Percentiles rank a stretch among this genome's conserved stretches.
Evolutionary conservation across 2,797 vertebrate genomes (phyloP).

Genomic region (Aeoliscus strigatus): DNA sequence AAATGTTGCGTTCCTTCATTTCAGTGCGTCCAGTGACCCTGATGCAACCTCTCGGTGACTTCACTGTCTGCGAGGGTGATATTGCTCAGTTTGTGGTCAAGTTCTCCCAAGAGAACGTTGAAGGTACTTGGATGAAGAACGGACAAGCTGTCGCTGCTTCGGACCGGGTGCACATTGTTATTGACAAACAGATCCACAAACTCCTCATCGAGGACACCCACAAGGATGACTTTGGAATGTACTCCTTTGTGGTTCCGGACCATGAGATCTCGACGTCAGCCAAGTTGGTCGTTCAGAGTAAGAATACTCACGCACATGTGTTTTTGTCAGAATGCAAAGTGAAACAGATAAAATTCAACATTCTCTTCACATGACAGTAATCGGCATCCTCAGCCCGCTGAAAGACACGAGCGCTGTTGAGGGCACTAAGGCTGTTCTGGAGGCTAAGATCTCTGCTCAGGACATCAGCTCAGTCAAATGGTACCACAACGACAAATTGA

Average conservation of each 20-base stretch:
- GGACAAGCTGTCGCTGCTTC: conserved; percentile 83
- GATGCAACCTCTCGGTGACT: conserved; percentile 90
- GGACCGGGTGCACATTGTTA: conserved; percentile 88
- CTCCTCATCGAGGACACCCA: conserved; percentile 89
- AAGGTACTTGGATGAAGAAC: conserved; percentile 93
- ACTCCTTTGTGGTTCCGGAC: conserved; percentile 85
- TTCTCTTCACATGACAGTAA: conserved; percentile 71
- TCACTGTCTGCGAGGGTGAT: conserved; percentile 93
- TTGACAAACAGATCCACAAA: conserved; percentile 95
- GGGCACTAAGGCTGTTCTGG: conserved; percentile 91
- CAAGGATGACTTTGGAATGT: conserved; percentile 84
- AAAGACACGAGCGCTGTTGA: conserved; percentile 86
- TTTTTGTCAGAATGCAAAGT: too few species aligned
- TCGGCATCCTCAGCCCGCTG: conserved; percentile 84
- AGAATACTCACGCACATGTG: too few species aligned
- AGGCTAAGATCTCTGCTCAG: conserved; percentile 94
- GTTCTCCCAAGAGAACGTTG: conserved; percentile 95
- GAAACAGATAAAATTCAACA: neutral
- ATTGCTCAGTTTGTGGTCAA: conserved; percentile 95
- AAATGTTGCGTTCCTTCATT: too few species aligned
- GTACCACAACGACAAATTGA: conserved; percentile 85
- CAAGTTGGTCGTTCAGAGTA: conserved; percentile 87
- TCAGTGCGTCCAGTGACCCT: conserved; percentile 90
- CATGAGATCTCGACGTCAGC: conserved; percentile 87
- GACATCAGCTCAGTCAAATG: conserved; percentile 92